Evolutionary conservation across 2,113 vertebrate species (phyloP).

Genomic region (Centropus bengalensis): DNA sequence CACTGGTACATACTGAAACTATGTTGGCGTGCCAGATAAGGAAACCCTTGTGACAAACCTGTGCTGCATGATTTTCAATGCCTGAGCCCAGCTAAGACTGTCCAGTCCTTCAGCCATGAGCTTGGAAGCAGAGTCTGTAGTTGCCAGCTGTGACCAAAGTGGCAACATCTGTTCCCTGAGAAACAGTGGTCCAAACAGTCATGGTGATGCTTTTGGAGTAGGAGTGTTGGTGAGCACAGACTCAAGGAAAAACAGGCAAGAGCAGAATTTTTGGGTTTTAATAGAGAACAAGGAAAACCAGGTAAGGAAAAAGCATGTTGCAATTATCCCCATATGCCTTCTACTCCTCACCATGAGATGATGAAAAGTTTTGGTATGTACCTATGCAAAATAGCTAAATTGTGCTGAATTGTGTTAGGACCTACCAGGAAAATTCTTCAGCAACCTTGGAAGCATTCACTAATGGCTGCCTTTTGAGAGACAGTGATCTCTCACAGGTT

Average conservation of each 20-base stretch:
- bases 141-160: neutral
- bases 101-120: fast-evolving
- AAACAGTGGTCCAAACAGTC: neutral
- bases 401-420: neutral
- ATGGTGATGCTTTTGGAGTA: neutral
- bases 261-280: neutral
- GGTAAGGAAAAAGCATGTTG: neutral
- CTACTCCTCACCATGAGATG: neutral
- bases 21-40: neutral
- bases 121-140: neutral
- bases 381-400: neutral
- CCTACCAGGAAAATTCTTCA: neutral
- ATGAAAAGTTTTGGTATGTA: neutral
- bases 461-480: neutral
- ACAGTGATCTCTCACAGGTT: neutral
- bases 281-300: neutral
- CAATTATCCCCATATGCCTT: neutral
- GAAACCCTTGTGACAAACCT: neutral
- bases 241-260: neutral
- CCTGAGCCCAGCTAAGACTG: neutral
- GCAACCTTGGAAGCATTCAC: neutral
- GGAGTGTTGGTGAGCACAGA: neutral
- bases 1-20: neutral
- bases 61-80: neutral
- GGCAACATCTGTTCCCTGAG: neutral